phyloP scores from a whole-genome alignment of 2,888 invertebrate species.

The Dryobota labecula region DNA sequence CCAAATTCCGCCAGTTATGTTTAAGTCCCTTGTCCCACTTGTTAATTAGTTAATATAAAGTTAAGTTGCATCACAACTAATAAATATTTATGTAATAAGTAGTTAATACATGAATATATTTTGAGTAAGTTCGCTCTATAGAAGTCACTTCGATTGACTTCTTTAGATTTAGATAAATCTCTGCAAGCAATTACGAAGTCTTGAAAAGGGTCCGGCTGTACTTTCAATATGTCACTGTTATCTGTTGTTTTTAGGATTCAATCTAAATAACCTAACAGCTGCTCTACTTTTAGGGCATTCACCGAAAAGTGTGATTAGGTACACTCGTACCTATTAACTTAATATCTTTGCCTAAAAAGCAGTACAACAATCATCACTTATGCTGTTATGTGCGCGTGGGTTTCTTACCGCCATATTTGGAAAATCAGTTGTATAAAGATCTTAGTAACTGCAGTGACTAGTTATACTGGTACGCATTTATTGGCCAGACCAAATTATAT shows the following conservation, averaged over 20 bases:
- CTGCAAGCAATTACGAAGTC: neutral
- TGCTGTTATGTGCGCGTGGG: neutral
- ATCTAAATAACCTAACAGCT: conserved; percentile 9
- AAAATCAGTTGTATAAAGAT: neutral
- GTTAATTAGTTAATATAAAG: neutral
- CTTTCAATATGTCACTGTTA: neutral
- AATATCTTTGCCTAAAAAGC: conserved; percentile 5
- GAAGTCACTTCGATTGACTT: neutral
- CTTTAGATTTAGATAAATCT: neutral
- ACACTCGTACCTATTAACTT: neutral
- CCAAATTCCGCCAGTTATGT: no score
- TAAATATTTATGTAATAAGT: neutral
- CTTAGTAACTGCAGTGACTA: neutral
- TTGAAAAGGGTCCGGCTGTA: conserved; percentile 5
- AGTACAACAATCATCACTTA: neutral
- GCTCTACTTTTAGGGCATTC: neutral
- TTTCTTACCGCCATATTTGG: neutral
- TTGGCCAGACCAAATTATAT: neutral
- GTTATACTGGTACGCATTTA: neutral
- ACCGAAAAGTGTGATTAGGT: no score
- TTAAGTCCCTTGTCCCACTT: no score
- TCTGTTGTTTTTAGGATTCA: neutral
- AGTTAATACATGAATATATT: neutral
- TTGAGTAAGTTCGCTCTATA: neutral
- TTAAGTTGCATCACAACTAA: no score